Base-by-base conservation (phyloP, 2,797 vertebrate species). In the Scyliorhinus canicula region DNA sequence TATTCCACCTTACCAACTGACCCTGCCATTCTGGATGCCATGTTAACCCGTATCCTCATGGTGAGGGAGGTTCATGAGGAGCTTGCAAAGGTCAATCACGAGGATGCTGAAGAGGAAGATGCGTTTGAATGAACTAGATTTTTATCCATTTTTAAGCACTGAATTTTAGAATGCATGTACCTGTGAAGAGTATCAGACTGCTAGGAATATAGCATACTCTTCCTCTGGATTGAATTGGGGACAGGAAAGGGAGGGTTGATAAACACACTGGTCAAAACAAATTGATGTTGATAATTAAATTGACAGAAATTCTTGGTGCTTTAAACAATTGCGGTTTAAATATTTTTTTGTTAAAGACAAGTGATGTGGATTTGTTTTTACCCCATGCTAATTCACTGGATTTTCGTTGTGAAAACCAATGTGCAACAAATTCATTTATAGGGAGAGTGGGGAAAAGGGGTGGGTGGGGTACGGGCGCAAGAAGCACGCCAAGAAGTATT, bases 21-120 rank as follows among this genome's bases (percentile, higher is more conserved):
- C 31, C 98, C 98, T 67, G 96, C 95, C 95, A 98, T 98, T 96
- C 97, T 99, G 98, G 98, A 99, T 96, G 98, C 98, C 97, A 99
- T 99, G 99, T 97, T 99, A 96, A 98, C 97, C 12, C 98, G 99
- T 93, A 99, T 99, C 96, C 98, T 99, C 95, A 98, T 98, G 95
- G 98, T 99, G 96, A 97, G 99, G 96, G 98, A 99, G 97, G 97
- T 99, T 96, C 98, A 99, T 0, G 97, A 98, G 95, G 98, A 98
- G 97, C 97, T 97, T 96, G 97, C 98, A 96, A 98, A 98, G 97
- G 97, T 97, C 95, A 97, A 97, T 97, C 96, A 96, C 95, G 97
- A 97, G 97, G 97, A 98, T 97, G 98, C 97, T 95, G 98, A 98
- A 96, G 96, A 97, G 93, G 98, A 98, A 96, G 93, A 94, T 74